Percentiles rank a stretch among this genome's conserved stretches.
Conservation (phyloP, 2,797 vertebrate species). For the Alca torda region DNA sequence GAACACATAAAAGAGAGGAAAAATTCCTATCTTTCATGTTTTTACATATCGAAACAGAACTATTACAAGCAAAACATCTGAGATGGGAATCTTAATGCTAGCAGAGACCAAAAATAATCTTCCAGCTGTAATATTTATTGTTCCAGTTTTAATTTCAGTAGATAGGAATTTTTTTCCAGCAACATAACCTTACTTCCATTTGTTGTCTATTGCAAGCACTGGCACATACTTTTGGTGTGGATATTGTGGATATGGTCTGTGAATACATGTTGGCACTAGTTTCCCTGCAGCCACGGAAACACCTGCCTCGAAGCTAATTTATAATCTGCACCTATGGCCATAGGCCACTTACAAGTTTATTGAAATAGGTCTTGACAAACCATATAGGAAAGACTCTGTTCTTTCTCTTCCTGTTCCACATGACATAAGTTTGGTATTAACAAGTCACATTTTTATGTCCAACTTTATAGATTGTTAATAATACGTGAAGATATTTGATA, state of each 20-base stretch:
- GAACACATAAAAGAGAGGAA: background rate
- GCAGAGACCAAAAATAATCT: constrained; percentile 67
- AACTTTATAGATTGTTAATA: constrained; percentile 69
- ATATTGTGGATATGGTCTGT: background rate
- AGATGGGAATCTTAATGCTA: constrained; percentile 40
- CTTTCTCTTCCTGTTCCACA: constrained; percentile 58
- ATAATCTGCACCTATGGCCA: constrained; percentile 67
- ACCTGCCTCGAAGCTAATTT: constrained; percentile 73
- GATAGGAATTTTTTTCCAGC: constrained; percentile 51
- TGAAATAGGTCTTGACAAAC: constrained; percentile 33
- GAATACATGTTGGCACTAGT: constrained; percentile 42
- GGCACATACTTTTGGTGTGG: background rate
- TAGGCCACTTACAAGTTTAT: constrained; percentile 6
- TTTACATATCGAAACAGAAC: constrained; percentile 4
- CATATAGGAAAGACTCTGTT: constrained; percentile 61
- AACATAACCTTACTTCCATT: constrained; percentile 53
- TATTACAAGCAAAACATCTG: constrained; percentile 33
- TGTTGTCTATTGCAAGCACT: constrained; percentile 55
- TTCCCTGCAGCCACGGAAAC: constrained; percentile 62
- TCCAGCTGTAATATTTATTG: constrained; percentile 61
- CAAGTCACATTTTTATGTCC: constrained; percentile 55
- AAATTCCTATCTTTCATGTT: background rate
- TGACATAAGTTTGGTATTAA: constrained; percentile 73
- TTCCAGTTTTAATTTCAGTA: constrained; percentile 62
- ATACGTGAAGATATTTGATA: constrained; percentile 69